phyloP scores from a whole-genome alignment of 2,888 invertebrate genomes.

The Drosophila barbarae region DNA sequence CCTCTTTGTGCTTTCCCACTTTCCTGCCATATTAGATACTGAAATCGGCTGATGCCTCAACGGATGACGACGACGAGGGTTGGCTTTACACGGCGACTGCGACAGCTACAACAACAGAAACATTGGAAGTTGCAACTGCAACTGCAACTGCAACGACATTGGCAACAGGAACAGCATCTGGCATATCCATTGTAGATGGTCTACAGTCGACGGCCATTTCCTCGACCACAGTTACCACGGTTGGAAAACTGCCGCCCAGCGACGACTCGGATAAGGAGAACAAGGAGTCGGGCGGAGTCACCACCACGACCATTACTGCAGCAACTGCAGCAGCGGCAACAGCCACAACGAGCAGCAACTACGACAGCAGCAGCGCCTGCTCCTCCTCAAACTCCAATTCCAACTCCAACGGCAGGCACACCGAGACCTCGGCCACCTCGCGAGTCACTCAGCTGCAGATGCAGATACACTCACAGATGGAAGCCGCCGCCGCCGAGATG shows the following conservation, averaged over 20 bases:
- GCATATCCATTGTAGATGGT: slow-evolving; percentile 58
- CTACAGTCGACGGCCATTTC: slow-evolving; percentile 74
- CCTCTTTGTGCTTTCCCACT: slow-evolving; percentile 2
- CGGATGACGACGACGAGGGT: slow-evolving; percentile 83
- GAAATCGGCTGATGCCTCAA: slow-evolving; percentile 82
- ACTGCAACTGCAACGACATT: slow-evolving; percentile 41
- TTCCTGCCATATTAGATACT: slow-evolving; percentile 63
- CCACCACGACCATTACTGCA: slow-evolving; percentile 45
- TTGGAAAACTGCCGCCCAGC: slow-evolving; percentile 36
- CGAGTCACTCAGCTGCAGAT: slow-evolving; percentile 76
- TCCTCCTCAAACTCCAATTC: slow-evolving; percentile 73
- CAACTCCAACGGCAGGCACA: slow-evolving; percentile 67
- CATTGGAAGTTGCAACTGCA: slow-evolving; percentile 29
- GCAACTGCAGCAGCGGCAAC: slow-evolving; percentile 24
- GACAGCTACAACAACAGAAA: slow-evolving; percentile 30
- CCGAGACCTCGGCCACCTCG: slow-evolving; percentile 71
- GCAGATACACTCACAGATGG: slow-evolving; percentile 52
- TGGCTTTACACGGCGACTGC: slow-evolving; percentile 77
- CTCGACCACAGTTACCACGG: slow-evolving; percentile 64
- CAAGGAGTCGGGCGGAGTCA: slow-evolving; percentile 61
- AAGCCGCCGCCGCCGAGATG: slow-evolving; percentile 60
- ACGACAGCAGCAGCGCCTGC: slow-evolving; percentile 72
- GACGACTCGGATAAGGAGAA: slow-evolving; percentile 80
- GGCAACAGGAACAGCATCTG: slow-evolving; percentile 34
- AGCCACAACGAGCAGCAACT: slow-evolving; percentile 61